Conservation (phyloP, 2,888 invertebrate species). For the Rhagophthalmus giganteus region DNA sequence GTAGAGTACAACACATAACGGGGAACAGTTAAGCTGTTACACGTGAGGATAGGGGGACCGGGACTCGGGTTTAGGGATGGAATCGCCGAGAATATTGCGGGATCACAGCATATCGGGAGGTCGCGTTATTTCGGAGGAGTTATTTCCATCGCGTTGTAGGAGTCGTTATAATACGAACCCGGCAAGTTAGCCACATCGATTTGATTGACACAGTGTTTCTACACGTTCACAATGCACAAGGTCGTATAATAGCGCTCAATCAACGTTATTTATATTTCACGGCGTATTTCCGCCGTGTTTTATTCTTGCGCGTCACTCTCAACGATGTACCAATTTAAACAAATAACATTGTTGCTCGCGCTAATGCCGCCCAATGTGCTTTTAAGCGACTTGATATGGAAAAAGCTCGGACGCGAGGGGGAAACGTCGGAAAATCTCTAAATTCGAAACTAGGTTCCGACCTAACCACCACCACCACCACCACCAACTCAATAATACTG, state of each 20-base stretch:
- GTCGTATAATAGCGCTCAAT: slow-evolving; percentile 40
- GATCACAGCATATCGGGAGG: slow-evolving; percentile 27
- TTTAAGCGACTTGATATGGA: slow-evolving; percentile 12
- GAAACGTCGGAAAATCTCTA: too few relatives aligned
- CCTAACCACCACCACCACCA: not conserved
- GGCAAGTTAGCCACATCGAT: slow-evolving; percentile 35
- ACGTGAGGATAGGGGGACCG: slow-evolving; percentile 20
- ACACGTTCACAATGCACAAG: slow-evolving; percentile 38
- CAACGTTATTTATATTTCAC: slow-evolving; percentile 38
- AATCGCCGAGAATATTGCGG: slow-evolving; percentile 21
- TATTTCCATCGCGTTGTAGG: slow-evolving; percentile 34
- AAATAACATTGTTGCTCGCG: slow-evolving; percentile 19
- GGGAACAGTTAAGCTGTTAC: slow-evolving; percentile 13
- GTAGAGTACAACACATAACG: slow-evolving; percentile 8
- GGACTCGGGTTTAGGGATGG: slow-evolving; percentile 31
- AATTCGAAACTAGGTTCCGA: too few relatives aligned
- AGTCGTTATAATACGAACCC: slow-evolving; percentile 30
- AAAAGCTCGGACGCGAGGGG: too few relatives aligned
- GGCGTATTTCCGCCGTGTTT: slow-evolving; percentile 35
- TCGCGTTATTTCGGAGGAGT: slow-evolving; percentile 30
- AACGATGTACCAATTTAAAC: slow-evolving; percentile 28
- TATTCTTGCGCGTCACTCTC: slow-evolving; percentile 35
- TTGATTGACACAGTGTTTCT: slow-evolving; percentile 35
- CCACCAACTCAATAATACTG: slow-evolving; percentile 16
- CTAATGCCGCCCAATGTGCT: not conserved